Evolutionary conservation across 2,113 vertebrate species (phyloP).

Genomic region (Grammomys dolichurus): DNA sequence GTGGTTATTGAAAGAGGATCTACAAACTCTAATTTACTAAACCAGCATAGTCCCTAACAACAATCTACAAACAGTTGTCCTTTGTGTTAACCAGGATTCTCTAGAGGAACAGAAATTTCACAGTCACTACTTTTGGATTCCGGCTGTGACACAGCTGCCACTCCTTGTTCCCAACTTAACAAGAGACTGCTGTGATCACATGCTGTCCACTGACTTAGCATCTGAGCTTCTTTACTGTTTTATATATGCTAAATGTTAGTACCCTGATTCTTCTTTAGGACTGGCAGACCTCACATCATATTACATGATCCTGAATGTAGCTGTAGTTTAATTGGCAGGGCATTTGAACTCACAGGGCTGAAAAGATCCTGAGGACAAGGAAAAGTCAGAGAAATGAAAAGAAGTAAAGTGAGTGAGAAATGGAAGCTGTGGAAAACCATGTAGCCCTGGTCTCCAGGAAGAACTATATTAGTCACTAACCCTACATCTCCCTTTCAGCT

Average conservation of each 20-base stretch:
- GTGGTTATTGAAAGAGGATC: neutral
- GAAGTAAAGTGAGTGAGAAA: neutral
- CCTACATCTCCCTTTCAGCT: conserved; percentile 30
- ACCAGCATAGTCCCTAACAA: neutral
- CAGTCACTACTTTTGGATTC: neutral
- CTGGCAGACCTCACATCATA: neutral
- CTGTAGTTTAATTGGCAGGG: neutral
- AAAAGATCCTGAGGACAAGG: neutral
- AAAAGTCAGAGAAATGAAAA: neutral
- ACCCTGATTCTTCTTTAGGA: neutral
- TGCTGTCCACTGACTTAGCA: neutral
- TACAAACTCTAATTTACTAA: neutral
- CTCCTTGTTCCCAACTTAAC: neutral
- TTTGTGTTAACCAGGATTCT: neutral
- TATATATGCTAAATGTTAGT: neutral
- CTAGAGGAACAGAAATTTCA: neutral
- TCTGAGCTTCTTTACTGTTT: neutral
- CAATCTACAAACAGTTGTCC: neutral
- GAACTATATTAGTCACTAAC: neutral
- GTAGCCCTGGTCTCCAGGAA: neutral
- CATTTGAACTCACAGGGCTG: neutral
- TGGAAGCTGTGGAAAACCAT: neutral
- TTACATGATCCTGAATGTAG: conserved; percentile 20
- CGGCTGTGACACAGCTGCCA: neutral
- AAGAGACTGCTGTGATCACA: neutral